Base-by-base conservation (phyloP, 2,888 invertebrate genomes). In the Branchellion lobata region DNA sequence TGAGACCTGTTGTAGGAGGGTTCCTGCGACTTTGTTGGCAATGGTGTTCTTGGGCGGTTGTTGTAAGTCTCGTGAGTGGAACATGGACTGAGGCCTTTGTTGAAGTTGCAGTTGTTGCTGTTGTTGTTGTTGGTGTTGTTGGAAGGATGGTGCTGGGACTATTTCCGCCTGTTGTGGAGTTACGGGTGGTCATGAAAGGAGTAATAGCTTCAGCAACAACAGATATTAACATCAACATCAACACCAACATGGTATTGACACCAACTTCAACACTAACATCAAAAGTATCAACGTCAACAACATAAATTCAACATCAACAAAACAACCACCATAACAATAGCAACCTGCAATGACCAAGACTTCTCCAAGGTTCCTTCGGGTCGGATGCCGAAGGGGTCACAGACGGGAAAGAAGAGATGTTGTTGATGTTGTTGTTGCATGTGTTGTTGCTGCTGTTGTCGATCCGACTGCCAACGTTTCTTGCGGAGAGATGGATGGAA, bases 401-500 rank as follows among this genome's bases (percentile, higher is more conserved):
- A 40, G 5, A 14, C 40, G 14, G 40, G 40, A 14, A 40, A 40
- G 14, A 27, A 27, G 8, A 65, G 29, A 11, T 29, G 24, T 21
- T 65, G 24, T 3, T 65, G 65, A 11, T 65, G 40, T 29, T 71
- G 71, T 24, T 24, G 71, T 5, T 29, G 71, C 31, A 27, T 3
- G 3, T 33, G 71, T 71, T 71, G 71, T 14, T 40, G 40, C 14
- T 53, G 75, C 31, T 69, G 69, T 36, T 77, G 77, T 18, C 77
- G 61, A 36, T 77, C 77, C 24, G 77, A 34, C 21, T 53, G 79
- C 85, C 84, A 80, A 85, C 84, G 89, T 84, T 89, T 89, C 80
- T 89, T 85, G 82, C 88, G 87, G 75, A 89, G 84, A 18, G 89
- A 90, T 8, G 89, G 87, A 84, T 89, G 89, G 82, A 89, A 89